Conservation (phyloP, 1,140 invertebrate genomes). For the Lepidostoma basale region DNA sequence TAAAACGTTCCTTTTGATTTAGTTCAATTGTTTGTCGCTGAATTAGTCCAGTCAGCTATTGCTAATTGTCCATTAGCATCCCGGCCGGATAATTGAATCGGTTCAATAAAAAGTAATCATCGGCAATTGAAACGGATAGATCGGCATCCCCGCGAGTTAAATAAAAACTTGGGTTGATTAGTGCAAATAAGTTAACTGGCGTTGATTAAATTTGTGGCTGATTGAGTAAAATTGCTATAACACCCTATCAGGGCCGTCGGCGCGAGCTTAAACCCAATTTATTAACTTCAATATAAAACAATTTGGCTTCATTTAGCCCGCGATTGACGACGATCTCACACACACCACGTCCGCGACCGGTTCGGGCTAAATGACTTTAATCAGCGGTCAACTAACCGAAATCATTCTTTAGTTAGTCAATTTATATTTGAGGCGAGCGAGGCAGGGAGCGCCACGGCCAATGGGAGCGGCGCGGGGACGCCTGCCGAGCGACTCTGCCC, state of each 20-base stretch:
- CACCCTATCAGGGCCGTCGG: slow-evolving; percentile 46
- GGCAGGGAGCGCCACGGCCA: neutral
- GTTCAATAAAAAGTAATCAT: slow-evolving; percentile 28
- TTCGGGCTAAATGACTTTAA: slow-evolving; percentile 63
- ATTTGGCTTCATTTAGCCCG: slow-evolving; percentile 59
- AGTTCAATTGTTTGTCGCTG: neutral
- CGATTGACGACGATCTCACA: slow-evolving; percentile 37
- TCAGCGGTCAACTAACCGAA: slow-evolving; percentile 64
- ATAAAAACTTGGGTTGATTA: slow-evolving; percentile 37
- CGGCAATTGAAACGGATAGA: slow-evolving; percentile 33
- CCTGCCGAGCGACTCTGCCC: neutral
- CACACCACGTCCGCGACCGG: slow-evolving; percentile 51
- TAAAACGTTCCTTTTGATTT: too few species aligned
- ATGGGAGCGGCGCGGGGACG: neutral
- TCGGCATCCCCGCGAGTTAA: slow-evolving; percentile 31
- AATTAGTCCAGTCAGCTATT: neutral
- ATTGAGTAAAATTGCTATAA: slow-evolving; percentile 48
- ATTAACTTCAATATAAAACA: slow-evolving; percentile 59
- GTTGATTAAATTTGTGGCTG: slow-evolving; percentile 46
- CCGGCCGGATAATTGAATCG: slow-evolving; percentile 19
- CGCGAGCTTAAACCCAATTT: slow-evolving; percentile 51
- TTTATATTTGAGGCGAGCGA: slow-evolving; percentile 57
- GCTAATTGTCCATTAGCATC: too few species aligned
- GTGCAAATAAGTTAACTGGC: slow-evolving; percentile 44
- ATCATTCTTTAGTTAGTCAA: slow-evolving; percentile 62